phyloP scores from a whole-genome alignment of 2,113 vertebrate species.

The Apodemus speciosus region DNA sequence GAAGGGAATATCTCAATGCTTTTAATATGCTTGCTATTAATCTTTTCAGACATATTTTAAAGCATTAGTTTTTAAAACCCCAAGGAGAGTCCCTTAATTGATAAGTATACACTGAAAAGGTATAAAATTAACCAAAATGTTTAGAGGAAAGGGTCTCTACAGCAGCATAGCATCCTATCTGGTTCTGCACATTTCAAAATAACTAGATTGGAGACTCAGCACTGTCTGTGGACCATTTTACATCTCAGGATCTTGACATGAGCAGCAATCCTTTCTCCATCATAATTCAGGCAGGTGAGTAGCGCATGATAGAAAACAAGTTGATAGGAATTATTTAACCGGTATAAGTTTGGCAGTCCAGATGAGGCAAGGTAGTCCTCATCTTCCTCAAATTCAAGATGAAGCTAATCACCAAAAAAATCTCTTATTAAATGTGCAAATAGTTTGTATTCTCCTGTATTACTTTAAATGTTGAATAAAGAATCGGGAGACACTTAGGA shows the following conservation, averaged over 20 bases:
- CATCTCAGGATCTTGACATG: background rate
- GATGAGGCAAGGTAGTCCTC: too few relatives aligned
- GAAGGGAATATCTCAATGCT: too few relatives aligned
- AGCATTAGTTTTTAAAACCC: background rate
- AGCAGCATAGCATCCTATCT: background rate
- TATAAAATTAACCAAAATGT: background rate
- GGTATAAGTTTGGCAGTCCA: background rate
- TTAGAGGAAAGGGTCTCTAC: background rate
- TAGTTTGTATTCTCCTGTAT: background rate
- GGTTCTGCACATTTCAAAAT: background rate
- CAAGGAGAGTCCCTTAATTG: background rate
- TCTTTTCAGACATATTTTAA: background rate
- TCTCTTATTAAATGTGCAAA: background rate
- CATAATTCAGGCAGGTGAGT: background rate
- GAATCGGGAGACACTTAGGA: background rate
- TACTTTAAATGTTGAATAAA: background rate
- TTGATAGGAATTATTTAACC: too few relatives aligned
- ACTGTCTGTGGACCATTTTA: background rate
- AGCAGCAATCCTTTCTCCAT: background rate
- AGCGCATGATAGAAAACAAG: background rate
- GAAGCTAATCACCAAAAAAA: background rate
- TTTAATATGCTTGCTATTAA: background rate
- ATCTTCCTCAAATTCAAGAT: background rate
- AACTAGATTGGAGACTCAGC: background rate
- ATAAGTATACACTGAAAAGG: background rate